Evolutionary conservation across 2,113 vertebrate genomes (phyloP).

Genomic region (Trematocara zebra): DNA sequence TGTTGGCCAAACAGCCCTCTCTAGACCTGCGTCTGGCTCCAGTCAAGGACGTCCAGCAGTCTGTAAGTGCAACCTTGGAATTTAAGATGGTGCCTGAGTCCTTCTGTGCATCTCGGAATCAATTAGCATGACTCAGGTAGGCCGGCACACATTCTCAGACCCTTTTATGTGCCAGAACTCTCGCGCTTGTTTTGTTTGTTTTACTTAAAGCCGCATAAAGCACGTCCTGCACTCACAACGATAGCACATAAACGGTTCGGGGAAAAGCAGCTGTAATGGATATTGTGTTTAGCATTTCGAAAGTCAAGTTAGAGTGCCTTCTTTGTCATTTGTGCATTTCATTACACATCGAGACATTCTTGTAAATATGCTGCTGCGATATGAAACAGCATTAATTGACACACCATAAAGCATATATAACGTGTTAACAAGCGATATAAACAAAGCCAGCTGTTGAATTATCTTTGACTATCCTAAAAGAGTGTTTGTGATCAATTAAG

Average conservation of each 20-base stretch:
- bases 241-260: not conserved
- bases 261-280: not conserved
- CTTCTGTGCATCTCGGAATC: conserved; percentile 32
- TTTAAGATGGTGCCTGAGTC: conserved; percentile 54
- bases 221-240: conserved; percentile 6
- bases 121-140: conserved; percentile 40
- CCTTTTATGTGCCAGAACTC: conserved; percentile 37
- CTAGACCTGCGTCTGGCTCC: conserved; percentile 68
- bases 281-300: not conserved
- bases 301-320: conserved; percentile 39
- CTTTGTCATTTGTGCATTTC: conserved; percentile 36
- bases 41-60: conserved; percentile 65
- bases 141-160: conserved; percentile 35
- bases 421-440: conserved; percentile 72
- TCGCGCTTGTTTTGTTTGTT: conserved; percentile 49
- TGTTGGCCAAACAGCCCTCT: conserved; percentile 64
- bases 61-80: conserved; percentile 60
- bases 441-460: conserved; percentile 69
- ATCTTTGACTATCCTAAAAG: conserved; percentile 58
- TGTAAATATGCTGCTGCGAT: conserved; percentile 50
- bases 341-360: conserved; percentile 37
- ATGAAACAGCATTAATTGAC: conserved; percentile 59
- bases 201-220: conserved; percentile 50
- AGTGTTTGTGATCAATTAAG: conserved; percentile 65
- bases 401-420: conserved; percentile 66